phyloP scores from a whole-genome alignment of 2,113 vertebrate species.

The Stegastes partitus region DNA sequence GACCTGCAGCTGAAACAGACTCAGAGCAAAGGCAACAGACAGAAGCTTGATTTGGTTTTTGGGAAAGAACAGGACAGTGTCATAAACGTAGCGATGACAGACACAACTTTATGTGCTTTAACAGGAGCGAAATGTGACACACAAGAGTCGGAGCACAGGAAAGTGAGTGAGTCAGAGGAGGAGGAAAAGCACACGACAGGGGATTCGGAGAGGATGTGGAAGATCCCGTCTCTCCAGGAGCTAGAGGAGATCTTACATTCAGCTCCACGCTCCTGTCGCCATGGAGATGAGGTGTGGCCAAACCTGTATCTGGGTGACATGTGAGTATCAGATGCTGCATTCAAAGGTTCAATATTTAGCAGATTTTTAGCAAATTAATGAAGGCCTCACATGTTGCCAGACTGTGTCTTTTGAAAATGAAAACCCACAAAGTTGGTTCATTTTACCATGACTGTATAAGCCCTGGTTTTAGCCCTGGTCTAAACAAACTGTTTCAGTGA shows the following conservation, averaged over 20 bases:
- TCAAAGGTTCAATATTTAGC: not conserved
- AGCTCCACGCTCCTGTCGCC: constrained; percentile 87
- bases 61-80: not conserved
- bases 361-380: not conserved
- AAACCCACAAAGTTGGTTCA: too few relatives aligned
- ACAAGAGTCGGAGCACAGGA: not conserved
- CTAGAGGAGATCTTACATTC: constrained; percentile 88
- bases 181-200: not conserved
- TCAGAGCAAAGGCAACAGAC: constrained; percentile 13
- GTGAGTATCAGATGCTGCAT: constrained; percentile 82
- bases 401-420: too few relatives aligned
- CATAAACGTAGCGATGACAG: constrained; percentile 21
- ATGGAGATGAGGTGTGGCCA: constrained; percentile 94
- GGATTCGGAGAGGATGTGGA: not conserved
- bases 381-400: too few relatives aligned
- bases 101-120: not conserved
- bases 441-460: too few relatives aligned
- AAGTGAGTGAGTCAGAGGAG: constrained; percentile 4
- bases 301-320: constrained; percentile 93
- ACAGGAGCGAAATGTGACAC: not conserved
- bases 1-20: not conserved
- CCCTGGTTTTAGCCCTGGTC: too few relatives aligned
- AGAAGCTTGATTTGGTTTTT: constrained; percentile 9
- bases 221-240: constrained; percentile 81
- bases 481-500: too few relatives aligned